Base-by-base conservation (phyloP, 2,797 vertebrate genomes). In the Schizopygopsis malacanthus region DNA sequence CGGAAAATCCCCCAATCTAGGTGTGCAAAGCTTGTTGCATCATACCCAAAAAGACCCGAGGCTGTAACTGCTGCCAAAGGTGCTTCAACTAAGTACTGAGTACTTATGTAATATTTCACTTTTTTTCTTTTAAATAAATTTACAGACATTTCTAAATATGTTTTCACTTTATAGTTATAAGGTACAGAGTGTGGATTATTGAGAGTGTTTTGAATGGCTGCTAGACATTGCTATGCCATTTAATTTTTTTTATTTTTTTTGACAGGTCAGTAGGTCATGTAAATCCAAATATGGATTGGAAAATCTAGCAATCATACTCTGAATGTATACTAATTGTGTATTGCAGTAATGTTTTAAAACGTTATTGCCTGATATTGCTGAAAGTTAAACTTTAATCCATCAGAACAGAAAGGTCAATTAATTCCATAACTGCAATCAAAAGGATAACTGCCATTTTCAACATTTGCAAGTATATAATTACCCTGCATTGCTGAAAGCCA, bases 321-420 rank as follows among this genome's bases (percentile, higher is more conserved):
- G 2, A 65, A 33, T 33, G 63, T 65, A 65, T 8, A 4, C 28
- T 33, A 33, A 65, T 59, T 33, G 59, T 61, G 59, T 61, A 61
- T 12, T 25, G 10, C 13, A 33, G 25, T 33, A 65, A 65, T 33
- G 13, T 16, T 72, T 75, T 15, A n/a, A 63, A 59, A 59, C 16
- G 15, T 16, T 25, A 61, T 16, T 61, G 9, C 22, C 11, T 2
- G 6, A 56, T 15, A 15, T 56, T 56, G 6, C 33, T 56, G 20
- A 8, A 77, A 56, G 33, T 77, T 56, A n/a, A 84, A 82, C 13
- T 39, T 71, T 25, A 11, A 28, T 71, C 37, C n/a, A 82, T 28
- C 9, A 20, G 15, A 70, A 39, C 45, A 39, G 65, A 54, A 39
- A 54, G 22, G 33, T 15, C 1, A 25, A 18, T 59, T 52, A 33